These are phyloP conservation scores for Metallyticus violacea DNA, from an alignment of 2,888 invertebrate species.

Conservation along the genomic window DNA sequence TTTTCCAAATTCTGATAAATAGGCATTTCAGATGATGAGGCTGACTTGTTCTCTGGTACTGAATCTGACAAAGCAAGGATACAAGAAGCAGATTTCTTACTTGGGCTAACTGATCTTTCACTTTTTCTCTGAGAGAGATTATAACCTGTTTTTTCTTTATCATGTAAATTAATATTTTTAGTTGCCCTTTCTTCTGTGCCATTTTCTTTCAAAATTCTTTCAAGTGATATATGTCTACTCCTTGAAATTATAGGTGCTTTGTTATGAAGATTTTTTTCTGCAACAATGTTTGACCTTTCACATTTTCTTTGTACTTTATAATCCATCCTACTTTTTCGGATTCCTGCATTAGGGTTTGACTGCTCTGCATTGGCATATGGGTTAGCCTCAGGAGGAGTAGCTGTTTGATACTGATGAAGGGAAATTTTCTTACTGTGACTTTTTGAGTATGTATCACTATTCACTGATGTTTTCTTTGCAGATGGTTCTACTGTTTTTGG, in stretches of 20 bases:
- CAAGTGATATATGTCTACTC: neutral
- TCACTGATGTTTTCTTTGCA: no score
- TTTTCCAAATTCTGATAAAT: conserved; percentile 22
- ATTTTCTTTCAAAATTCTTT: neutral
- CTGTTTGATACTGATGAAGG: neutral
- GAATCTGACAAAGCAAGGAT: neutral
- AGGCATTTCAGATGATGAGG: neutral
- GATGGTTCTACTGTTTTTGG: neutral
- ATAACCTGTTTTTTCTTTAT: neutral
- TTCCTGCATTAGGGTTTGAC: no score
- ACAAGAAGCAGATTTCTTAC: neutral
- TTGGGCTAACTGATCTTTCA: neutral
- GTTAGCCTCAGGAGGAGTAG: neutral
- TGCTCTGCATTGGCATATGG: neutral
- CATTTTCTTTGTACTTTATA: neutral
- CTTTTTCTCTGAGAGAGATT: neutral
- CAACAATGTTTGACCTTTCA: neutral
- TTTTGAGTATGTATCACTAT: neutral
- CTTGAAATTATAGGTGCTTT: neutral
- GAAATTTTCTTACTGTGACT: neutral
- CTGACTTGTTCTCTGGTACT: neutral
- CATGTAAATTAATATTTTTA: neutral
- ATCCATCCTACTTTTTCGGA: neutral
- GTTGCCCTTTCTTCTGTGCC: neutral
- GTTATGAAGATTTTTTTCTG: neutral